A percentile compares a stretch with the other conserved stretches of the same genome.
Evolutionary conservation across 2,797 vertebrate genomes (phyloP).

Genomic region (Dermochelys coriacea): DNA sequence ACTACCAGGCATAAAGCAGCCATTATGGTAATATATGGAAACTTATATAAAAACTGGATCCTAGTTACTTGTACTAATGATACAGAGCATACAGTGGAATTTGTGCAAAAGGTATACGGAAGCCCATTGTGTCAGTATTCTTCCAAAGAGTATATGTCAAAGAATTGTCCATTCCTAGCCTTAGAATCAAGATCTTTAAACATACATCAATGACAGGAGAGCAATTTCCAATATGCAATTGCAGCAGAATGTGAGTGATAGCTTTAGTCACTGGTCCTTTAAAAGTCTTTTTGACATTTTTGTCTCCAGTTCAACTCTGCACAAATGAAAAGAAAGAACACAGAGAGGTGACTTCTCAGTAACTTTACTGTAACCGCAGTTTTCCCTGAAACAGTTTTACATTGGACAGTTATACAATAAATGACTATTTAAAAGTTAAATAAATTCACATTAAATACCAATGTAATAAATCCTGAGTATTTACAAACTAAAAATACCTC

Average conservation of each 20-base stretch:
- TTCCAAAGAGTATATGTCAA: constrained; percentile 47
- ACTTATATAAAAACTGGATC: constrained; percentile 39
- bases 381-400: neutral
- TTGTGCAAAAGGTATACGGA: constrained; percentile 3
- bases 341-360: fast-evolving
- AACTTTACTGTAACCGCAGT: neutral
- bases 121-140: neutral
- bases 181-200: constrained; percentile 42
- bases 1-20: constrained; percentile 69
- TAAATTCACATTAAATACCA: neutral
- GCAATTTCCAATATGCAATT: constrained; percentile 30
- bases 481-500: neutral
- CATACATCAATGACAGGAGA: neutral
- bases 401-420: neutral
- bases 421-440: neutral
- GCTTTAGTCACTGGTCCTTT: neutral
- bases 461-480: neutral
- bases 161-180: constrained; percentile 11
- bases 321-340: constrained; percentile 26
- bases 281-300: neutral
- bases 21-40: constrained; percentile 78
- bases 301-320: neutral
- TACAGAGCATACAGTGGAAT: constrained; percentile 40
- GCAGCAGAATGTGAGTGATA: neutral
- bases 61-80: constrained; percentile 57